These are phyloP conservation scores for Drosophila nigrodunni DNA, from an alignment of 1,140 invertebrate genomes.

Conservation along the genomic window DNA sequence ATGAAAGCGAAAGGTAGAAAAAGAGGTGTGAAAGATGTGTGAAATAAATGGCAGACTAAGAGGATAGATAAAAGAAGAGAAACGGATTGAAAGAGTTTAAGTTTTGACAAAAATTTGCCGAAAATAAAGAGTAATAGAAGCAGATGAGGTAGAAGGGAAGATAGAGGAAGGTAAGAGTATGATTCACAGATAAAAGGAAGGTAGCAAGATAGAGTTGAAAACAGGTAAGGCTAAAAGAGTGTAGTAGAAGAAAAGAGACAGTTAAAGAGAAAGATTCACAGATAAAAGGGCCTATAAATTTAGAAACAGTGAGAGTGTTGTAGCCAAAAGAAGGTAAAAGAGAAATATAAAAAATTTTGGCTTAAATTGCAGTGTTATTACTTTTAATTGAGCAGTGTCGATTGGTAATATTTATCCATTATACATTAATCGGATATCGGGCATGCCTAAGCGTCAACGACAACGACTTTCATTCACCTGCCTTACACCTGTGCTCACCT, in stretches of 20 bases:
- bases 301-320: not conserved
- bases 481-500: conserved; percentile 62
- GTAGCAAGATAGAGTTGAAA: too few species aligned
- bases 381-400: conserved; percentile 6
- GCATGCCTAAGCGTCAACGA: conserved; percentile 53
- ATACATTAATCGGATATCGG: conserved; percentile 19
- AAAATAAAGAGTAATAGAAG: too few species aligned
- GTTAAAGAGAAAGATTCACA: too few species aligned
- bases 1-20: too few species aligned
- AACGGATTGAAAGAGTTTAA: too few species aligned
- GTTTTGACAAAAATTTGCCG: not conserved
- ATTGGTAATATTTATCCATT: conserved; percentile 9
- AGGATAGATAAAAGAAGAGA: not conserved
- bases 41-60: not conserved
- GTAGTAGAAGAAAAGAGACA: too few species aligned
- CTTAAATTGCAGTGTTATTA: not conserved
- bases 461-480: conserved; percentile 74
- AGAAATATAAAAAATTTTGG: not conserved
- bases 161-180: too few species aligned
- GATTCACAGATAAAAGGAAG: too few species aligned
- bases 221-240: too few species aligned
- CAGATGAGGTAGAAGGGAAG: too few species aligned
- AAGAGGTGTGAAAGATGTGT: too few species aligned
- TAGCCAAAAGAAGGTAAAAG: not conserved
- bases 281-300: too few species aligned